A percentile compares a stretch with the other conserved stretches of the same genome.
Conservation (phyloP, 2,113 vertebrate species). For the Chloropsis hardwickii region DNA sequence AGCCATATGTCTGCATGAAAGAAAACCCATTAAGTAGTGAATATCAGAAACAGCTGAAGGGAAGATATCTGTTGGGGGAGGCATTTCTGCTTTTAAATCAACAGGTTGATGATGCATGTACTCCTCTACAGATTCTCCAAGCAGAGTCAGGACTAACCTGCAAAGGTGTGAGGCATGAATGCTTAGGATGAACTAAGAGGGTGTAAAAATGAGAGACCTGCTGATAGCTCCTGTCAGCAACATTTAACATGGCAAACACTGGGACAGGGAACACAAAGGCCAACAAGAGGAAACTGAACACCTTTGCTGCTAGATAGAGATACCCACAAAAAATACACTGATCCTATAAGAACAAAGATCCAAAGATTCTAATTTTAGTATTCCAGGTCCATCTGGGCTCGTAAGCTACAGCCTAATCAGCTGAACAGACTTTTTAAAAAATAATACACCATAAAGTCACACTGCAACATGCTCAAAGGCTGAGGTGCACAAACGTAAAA, state of each 20-base stretch:
- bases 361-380: not conserved
- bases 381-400: not conserved
- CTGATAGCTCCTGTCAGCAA: not conserved
- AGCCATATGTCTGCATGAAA: not conserved
- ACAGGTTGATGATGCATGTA: not conserved
- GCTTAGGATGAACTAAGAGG: not conserved
- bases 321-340: not conserved
- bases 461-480: not conserved
- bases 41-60: not conserved
- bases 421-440: not conserved
- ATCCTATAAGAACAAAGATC: not conserved
- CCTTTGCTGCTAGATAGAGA: not conserved
- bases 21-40: not conserved
- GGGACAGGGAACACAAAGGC: not conserved
- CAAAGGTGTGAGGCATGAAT: not conserved
- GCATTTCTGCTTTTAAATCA: not conserved
- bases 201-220: not conserved
- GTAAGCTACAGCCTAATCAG: not conserved
- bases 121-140: not conserved
- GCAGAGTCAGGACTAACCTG: not conserved
- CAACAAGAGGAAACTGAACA: not conserved
- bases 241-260: not conserved
- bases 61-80: not conserved
- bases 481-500: not conserved
- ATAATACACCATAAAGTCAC: not conserved